These are phyloP conservation scores for Laupala kohalensis DNA, from an alignment of 1,140 invertebrate species.

Conservation along the genomic window DNA sequence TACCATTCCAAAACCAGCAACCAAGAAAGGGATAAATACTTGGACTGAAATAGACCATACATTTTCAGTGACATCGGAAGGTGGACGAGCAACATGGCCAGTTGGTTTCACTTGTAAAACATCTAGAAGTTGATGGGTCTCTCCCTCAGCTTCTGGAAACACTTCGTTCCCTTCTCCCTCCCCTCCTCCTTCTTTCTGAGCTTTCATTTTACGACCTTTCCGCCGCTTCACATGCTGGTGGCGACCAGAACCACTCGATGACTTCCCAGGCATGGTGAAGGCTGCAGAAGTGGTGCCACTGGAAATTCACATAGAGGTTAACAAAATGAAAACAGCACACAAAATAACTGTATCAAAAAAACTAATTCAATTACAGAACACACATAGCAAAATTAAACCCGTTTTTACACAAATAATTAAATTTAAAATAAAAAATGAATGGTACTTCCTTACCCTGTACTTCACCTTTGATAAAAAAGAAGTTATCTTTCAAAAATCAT, in stretches of 20 bases:
- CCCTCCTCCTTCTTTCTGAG: neutral
- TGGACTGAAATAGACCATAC: constrained; percentile 32
- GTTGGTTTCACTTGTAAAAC: neutral
- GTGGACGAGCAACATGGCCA: neutral
- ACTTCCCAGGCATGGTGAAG: constrained; percentile 9
- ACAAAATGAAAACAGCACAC: too few species aligned
- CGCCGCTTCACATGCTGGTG: constrained; percentile 2
- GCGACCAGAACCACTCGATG: constrained; percentile 7
- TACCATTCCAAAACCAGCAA: constrained; percentile 50
- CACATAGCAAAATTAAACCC: too few species aligned
- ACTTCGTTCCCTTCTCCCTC: constrained; percentile 1
- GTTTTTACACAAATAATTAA: too few species aligned
- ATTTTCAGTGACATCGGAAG: constrained; percentile 12
- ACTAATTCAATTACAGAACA: too few species aligned
- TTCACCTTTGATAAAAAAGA: too few species aligned
- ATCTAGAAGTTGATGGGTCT: constrained; percentile 17
- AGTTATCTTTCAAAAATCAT: too few species aligned
- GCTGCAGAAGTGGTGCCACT: neutral
- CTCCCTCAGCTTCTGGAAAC: constrained; percentile 14
- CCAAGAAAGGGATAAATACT: constrained; percentile 46
- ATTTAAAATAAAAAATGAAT: too few species aligned
- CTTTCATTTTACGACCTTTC: constrained; percentile 4
- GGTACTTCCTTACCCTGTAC: too few species aligned
- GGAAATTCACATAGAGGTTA: too few species aligned
- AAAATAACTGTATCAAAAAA: too few species aligned